Base-by-base conservation (phyloP, 1,140 invertebrate genomes). In the Drosophila navojoa region DNA sequence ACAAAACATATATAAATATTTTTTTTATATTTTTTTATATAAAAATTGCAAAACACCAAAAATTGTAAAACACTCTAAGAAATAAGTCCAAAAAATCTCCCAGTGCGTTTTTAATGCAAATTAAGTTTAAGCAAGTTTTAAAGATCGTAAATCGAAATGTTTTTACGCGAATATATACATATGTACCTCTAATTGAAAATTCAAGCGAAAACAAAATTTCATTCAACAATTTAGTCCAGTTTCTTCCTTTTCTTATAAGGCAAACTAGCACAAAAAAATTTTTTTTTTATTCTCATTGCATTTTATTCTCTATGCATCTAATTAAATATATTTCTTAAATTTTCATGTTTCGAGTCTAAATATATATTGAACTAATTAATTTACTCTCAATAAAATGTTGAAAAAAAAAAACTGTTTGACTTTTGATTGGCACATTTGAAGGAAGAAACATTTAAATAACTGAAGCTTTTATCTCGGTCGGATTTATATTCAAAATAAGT, bases 311-410 rank as follows among this genome's bases (percentile, higher is more conserved):
- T 66, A 32, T 81, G 81, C 47, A 55, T 45, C 55, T 62, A 72
- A 55, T 66, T 68, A 52, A 76, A 71, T 52, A 84, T 79, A 84
- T 85, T 72, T 84, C 76, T 63, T 61, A 70, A 79, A 70, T 73
- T 64, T 85, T 84, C 66, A 79, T 71, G 73, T 73, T 78, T 76
- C 66, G 49, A 77, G 66, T 63, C 57, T 84, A 80, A 64, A 79
- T 74, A 55, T 77, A 80, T 85, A 63, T 85, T 61, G 57, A 74
- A 62, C 57, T 64, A 77, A 70, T 63, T 60, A 70, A 77, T 72
- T 77, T 86, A 85, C 74, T 78, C 85, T 85, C 78, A 85, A 84
- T 82, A 79, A 71, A 79, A 64, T 76, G 76, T 82, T 84, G 32
- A 68, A 44, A 63, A 38, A 13, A 22, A 25, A 44, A 45, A 5